These are phyloP conservation scores for Thermophis baileyi DNA, from an alignment of 2,113 vertebrate genomes.

Conservation along the genomic window DNA sequence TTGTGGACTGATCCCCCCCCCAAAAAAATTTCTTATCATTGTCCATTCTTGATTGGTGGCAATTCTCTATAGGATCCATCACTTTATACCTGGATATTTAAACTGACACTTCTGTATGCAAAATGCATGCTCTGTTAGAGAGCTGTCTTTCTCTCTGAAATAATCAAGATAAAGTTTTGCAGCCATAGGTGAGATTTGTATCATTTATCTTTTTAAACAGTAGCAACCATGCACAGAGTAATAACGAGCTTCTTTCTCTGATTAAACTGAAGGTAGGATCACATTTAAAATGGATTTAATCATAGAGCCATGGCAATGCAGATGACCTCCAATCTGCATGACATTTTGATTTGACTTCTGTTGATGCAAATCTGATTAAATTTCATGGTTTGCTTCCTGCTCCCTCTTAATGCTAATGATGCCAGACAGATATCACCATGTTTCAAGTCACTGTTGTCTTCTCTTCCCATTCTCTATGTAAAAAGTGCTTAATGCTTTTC, in stretches of 20 bases:
- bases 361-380: slow-evolving; percentile 48
- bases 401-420: slow-evolving; percentile 29
- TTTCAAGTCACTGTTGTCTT: slow-evolving; percentile 29
- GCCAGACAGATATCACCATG: slow-evolving; percentile 26
- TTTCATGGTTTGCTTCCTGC: slow-evolving; percentile 43
- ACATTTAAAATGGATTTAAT: neutral
- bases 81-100: neutral
- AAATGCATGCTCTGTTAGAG: neutral
- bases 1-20: neutral
- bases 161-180: neutral
- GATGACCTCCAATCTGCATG: slow-evolving; percentile 3
- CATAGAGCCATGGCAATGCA: neutral
- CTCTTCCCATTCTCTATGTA: slow-evolving; percentile 46
- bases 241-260: slow-evolving; percentile 9
- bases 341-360: neutral
- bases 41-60: neutral
- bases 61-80: neutral
- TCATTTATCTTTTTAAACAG: slow-evolving; percentile 16
- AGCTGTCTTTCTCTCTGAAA: neutral
- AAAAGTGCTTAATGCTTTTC: slow-evolving; percentile 32
- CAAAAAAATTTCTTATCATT: neutral
- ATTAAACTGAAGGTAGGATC: neutral
- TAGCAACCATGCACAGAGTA: neutral
- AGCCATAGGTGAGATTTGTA: neutral
- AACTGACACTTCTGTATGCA: neutral